Conservation (phyloP, 2,797 vertebrate species). For the Eulemur coronatus region DNA sequence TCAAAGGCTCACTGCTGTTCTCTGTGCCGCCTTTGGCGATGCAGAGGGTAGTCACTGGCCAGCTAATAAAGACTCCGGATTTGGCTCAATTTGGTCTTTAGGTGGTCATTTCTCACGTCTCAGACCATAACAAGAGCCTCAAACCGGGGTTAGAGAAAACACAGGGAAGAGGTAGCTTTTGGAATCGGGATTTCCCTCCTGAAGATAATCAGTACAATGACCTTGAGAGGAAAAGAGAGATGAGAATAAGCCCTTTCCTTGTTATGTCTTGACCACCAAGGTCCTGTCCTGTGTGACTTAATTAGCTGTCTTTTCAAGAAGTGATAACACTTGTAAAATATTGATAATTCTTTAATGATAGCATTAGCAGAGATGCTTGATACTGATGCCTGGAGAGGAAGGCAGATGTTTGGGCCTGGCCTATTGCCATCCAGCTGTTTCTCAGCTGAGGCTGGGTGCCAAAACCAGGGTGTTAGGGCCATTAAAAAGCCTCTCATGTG, state of each 20-base stretch:
- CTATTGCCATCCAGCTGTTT: conserved; percentile 50
- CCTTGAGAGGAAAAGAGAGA: neutral
- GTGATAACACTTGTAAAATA: conserved; percentile 15
- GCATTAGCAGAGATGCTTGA: neutral
- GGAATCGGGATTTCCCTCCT: neutral
- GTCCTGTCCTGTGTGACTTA: neutral
- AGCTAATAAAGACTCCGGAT: no score
- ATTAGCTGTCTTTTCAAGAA: conserved; percentile 18
- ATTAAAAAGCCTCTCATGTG: neutral
- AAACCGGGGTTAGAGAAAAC: neutral
- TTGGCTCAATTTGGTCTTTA: no score
- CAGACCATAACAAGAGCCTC: neutral
- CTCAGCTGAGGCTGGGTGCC: neutral
- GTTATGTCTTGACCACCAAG: neutral
- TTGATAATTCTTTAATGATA: conserved; percentile 49
- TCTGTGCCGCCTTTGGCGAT: no score
- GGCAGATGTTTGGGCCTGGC: conserved; percentile 51
- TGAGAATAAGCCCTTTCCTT: neutral
- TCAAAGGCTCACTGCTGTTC: no score
- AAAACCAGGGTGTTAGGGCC: neutral
- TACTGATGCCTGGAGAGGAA: neutral
- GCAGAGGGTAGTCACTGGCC: no score
- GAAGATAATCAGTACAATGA: neutral
- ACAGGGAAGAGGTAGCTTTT: neutral
- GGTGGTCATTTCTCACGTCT: no score